Evolutionary conservation across 2,113 vertebrate genomes (phyloP).

Genomic region (Dipodomys spectabilis): DNA sequence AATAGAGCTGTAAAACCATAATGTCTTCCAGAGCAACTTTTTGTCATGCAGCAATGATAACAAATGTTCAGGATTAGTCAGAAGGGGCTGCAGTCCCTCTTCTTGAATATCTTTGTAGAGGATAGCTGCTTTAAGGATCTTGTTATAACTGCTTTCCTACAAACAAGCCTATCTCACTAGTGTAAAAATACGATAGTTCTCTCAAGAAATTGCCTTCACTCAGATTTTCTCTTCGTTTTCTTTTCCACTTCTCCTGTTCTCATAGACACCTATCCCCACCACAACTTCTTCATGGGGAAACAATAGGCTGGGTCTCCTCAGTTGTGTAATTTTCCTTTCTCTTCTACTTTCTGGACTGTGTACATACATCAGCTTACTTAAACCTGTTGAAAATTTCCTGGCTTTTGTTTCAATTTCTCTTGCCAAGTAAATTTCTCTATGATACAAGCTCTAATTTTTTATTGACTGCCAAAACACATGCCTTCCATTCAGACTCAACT

Average conservation of each 20-base stretch:
- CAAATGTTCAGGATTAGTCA: background rate
- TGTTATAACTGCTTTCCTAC: background rate
- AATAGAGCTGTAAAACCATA: conserved; percentile 50
- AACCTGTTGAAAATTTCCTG: conserved; percentile 36
- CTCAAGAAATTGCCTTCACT: background rate
- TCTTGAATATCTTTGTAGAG: background rate
- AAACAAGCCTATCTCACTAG: background rate
- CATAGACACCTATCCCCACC: background rate
- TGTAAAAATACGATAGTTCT: background rate
- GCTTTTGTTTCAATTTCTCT: conserved; percentile 6
- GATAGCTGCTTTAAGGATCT: background rate
- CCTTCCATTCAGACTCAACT: background rate
- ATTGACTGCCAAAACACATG: background rate
- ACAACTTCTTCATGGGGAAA: no score
- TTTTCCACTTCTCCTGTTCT: background rate
- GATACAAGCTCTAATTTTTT: background rate
- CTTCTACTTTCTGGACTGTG: background rate
- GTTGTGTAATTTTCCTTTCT: background rate
- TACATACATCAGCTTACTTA: background rate
- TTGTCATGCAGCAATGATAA: background rate
- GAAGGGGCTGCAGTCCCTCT: background rate
- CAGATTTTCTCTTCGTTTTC: background rate
- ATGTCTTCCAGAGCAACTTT: conserved; percentile 71
- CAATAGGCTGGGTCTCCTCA: background rate
- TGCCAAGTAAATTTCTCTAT: background rate